Base-by-base conservation (phyloP, 2,797 vertebrate genomes). In the Pelodytes ibericus region DNA sequence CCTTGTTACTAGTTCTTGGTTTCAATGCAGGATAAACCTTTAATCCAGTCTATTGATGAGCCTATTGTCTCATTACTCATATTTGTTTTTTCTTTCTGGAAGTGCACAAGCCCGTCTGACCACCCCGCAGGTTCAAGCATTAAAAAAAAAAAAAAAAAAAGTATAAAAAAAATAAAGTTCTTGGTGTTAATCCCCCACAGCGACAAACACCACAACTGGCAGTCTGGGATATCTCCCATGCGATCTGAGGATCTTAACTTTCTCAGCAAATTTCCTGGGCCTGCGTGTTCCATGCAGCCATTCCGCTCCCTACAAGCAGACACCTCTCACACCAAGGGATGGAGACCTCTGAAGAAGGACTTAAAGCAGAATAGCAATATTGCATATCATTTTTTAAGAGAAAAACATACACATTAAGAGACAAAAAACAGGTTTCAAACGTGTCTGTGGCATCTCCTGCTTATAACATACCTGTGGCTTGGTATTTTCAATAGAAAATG, bases 271-370 rank as follows among this genome's bases (percentile, higher is more conserved):
- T 47, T 67, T 75, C 41, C 47, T 68, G 57, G 51, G 22, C n/a
- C 30, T 75, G 29, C 64, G 33, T 63, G 47, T 72, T 25, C 51
- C 30, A 36, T 61, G n/a, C 53, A 60, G 70, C 11, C 20, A n/a
- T 31, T 71, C 31, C 29, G 15, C 64, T n/a, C 27, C 57, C 15
- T 56, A 41, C 29, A 57, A 20, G 62, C 22, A 75, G 65, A 63
- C 74, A 18, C 59, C 71, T 64, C 75, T 77, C 60, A 64, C n/a
- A 49, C 75, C 68, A 56, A 29, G 67, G 67, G 74, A 77, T 27
- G 25, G 24, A 4, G 39, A 39, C n/a, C 74, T 77, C 68, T 77
- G 33, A 71, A 77, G 44, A 75, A 22, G 39, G 64, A 68, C 44
- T 69, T 62, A 62, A 22, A 22, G n/a, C 22, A 57, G 31, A 39